Percentiles rank a stretch among this genome's conserved stretches.
phyloP scores from a whole-genome alignment of 2,113 vertebrate species.

The Salvelinus namaycush region DNA sequence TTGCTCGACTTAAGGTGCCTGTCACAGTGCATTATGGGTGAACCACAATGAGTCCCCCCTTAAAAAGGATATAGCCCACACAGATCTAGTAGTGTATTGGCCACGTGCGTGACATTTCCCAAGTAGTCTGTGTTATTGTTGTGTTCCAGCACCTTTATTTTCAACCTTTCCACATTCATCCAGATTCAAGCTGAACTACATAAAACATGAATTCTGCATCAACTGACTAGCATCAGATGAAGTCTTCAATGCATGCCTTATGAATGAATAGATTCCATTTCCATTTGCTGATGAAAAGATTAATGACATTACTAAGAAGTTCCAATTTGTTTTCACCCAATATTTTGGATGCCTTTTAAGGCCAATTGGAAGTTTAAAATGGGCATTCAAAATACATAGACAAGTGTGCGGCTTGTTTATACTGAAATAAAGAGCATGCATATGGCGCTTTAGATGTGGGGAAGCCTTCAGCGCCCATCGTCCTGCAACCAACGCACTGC shows the following conservation, averaged over 20 bases:
- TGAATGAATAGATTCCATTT: no score
- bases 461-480: neutral
- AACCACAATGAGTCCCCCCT: conserved; percentile 39
- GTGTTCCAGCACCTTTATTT: conserved; percentile 13
- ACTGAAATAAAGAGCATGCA: neutral
- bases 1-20: conserved; percentile 52
- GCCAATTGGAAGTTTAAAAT: no score
- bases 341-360: no score
- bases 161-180: no score
- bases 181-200: no score
- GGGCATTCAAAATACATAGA: no score
- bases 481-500: neutral
- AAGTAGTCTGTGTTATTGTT: conserved; percentile 19
- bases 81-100: conserved; percentile 38
- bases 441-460: neutral
- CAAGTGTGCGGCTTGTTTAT: neutral
- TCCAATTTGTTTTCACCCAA: no score
- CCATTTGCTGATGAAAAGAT: no score
- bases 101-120: conserved; percentile 49
- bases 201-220: no score
- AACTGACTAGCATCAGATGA: no score
- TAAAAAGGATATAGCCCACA: conserved; percentile 43
- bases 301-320: no score
- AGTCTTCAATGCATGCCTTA: no score
- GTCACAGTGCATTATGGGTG: conserved; percentile 53